Conservation (phyloP, 1,140 invertebrate species). For the Belonocnema kinseyi region DNA sequence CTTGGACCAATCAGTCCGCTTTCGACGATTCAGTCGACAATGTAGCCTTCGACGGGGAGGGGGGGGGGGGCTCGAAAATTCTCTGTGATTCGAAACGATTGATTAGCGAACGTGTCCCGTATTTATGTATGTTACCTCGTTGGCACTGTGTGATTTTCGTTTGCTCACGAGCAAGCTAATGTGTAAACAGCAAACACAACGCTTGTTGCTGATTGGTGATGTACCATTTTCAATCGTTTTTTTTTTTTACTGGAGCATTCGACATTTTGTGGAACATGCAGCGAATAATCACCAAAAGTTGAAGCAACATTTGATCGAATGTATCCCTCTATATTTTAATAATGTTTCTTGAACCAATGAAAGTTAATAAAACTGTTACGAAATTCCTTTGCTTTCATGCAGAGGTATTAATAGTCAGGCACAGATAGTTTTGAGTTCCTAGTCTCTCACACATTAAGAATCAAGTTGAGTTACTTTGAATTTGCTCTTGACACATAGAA, state of each 20-base stretch:
- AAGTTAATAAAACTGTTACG: no score
- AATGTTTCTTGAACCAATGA: no score
- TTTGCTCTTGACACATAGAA: no score
- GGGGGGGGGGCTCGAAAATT: slow-evolving; percentile 8
- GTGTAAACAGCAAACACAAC: background rate
- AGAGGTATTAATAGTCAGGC: no score
- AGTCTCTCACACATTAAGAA: no score
- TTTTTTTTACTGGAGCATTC: background rate
- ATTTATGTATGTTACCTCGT: slow-evolving; percentile 18
- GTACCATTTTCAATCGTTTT: background rate
- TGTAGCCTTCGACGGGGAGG: background rate
- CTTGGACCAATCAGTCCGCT: slow-evolving; percentile 21
- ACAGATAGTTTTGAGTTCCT: no score
- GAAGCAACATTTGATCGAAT: no score
- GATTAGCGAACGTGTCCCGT: slow-evolving; percentile 20
- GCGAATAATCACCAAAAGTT: no score
- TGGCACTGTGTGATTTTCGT: slow-evolving; percentile 12
- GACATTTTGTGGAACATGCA: background rate
- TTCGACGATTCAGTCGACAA: slow-evolving; percentile 25
- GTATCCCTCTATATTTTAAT: no score
- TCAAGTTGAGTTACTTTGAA: no score
- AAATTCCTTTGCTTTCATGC: no score
- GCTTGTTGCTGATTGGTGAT: background rate
- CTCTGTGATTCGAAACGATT: slow-evolving; percentile 30
- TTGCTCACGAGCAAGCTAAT: slow-evolving; percentile 20